Evolutionary conservation across 2,113 vertebrate species (phyloP).

Genomic region (Tricholaema leucomelas): DNA sequence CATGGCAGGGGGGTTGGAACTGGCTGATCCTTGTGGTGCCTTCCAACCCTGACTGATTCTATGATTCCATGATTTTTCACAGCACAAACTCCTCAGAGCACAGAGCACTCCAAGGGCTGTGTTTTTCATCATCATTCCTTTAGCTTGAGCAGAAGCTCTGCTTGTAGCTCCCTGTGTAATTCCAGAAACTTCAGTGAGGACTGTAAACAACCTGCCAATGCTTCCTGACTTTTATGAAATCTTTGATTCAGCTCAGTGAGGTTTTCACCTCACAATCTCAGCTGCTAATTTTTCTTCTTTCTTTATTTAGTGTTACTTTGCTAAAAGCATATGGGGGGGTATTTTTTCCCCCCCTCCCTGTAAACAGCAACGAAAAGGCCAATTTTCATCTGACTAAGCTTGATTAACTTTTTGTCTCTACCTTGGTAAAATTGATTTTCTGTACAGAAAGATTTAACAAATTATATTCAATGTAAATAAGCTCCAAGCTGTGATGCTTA

Average conservation of each 20-base stretch:
- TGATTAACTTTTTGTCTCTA: constrained; percentile 55
- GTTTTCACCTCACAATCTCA: constrained; percentile 6
- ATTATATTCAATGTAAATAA: constrained; percentile 60
- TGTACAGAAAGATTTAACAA: constrained; percentile 34
- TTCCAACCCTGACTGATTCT: no score
- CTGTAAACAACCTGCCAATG: background rate
- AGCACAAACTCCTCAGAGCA: background rate
- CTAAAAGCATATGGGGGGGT: background rate
- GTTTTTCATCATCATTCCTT: constrained; percentile 42
- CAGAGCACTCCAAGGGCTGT: background rate
- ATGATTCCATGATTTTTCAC: no score
- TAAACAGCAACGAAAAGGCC: constrained; percentile 27
- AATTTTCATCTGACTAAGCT: constrained; percentile 42
- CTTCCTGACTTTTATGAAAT: constrained; percentile 4
- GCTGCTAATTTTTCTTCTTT: background rate
- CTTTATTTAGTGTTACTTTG: background rate
- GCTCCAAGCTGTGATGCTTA: constrained; percentile 29
- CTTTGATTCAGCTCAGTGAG: background rate
- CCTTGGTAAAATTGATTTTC: constrained; percentile 40
- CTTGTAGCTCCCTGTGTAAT: constrained; percentile 36
- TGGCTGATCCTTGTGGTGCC: no score
- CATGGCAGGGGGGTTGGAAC: no score
- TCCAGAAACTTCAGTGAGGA: constrained; percentile 12
- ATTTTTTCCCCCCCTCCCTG: background rate
- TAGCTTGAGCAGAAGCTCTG: background rate